phyloP scores from a whole-genome alignment of 2,888 invertebrate genomes.

The Andrena bucephala region DNA sequence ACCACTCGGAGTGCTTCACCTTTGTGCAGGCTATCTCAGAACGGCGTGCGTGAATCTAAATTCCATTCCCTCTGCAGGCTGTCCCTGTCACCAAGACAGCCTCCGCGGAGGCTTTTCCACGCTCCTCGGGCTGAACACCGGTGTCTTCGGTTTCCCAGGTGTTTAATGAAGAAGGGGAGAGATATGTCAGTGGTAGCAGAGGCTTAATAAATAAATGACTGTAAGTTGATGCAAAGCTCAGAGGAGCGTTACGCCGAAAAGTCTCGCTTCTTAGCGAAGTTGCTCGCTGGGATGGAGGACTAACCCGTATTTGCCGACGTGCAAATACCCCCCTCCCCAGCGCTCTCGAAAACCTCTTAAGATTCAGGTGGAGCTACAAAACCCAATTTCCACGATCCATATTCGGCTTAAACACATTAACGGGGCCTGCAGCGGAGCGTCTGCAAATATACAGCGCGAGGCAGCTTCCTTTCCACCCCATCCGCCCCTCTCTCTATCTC shows the following conservation, averaged over 20 bases:
- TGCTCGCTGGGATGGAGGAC: conserved; percentile 51
- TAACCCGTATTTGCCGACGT: conserved; percentile 67
- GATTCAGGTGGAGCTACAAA: conserved; percentile 65
- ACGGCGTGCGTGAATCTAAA: not conserved
- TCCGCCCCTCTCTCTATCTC: not conserved
- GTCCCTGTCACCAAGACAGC: not conserved
- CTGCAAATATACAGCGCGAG: conserved; percentile 50
- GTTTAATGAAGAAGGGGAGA: too few relatives aligned
- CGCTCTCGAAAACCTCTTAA: conserved; percentile 21
- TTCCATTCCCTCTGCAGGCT: not conserved
- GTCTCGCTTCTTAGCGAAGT: conserved; percentile 40
- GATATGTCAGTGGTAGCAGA: too few relatives aligned
- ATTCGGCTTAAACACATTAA: conserved; percentile 69
- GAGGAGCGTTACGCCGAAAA: conserved; percentile 45
- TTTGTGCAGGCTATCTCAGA: too few relatives aligned
- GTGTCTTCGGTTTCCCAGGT: too few relatives aligned
- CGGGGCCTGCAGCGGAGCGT: conserved; percentile 53
- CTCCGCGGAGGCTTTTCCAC: not conserved
- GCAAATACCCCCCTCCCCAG: conserved; percentile 48
- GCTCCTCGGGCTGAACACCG: too few relatives aligned
- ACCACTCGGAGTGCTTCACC: not conserved
- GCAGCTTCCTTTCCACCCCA: not conserved
- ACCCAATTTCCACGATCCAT: conserved; percentile 71
- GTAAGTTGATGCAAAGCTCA: conserved; percentile 32
- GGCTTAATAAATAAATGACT: too few relatives aligned